These are phyloP conservation scores for Drosophila borborema DNA, from an alignment of 2,888 invertebrate genomes.

Conservation along the genomic window DNA sequence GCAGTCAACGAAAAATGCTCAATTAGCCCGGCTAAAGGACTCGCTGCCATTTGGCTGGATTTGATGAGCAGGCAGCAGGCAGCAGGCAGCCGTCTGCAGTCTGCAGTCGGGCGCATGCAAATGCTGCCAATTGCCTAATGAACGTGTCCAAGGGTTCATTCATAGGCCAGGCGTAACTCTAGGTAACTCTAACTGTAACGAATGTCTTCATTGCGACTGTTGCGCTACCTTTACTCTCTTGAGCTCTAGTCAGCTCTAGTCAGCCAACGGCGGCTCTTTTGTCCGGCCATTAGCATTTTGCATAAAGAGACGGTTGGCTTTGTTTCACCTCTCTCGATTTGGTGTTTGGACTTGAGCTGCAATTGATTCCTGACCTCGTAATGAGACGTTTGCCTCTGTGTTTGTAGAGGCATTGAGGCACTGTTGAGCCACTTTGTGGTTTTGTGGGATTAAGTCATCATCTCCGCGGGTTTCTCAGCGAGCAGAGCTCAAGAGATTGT, in stretches of 20 bases:
- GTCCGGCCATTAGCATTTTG: conserved; percentile 51
- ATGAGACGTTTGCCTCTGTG: conserved; percentile 59
- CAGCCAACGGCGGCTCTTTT: conserved; percentile 39
- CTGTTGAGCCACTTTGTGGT: conserved; percentile 58
- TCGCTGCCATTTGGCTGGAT: conserved; percentile 45
- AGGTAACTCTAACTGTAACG: conserved; percentile 54
- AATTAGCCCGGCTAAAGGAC: conserved; percentile 67
- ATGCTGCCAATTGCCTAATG: conserved; percentile 78
- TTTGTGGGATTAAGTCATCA: conserved; percentile 69
- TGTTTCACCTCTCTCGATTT: conserved; percentile 25
- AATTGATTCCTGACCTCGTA: conserved; percentile 76
- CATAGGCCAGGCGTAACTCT: conserved; percentile 56
- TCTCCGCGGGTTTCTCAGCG: conserved; percentile 23
- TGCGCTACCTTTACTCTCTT: conserved; percentile 6
- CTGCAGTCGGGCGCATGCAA: conserved; percentile 52
- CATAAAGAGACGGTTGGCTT: conserved; percentile 59
- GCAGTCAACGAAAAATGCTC: conserved; percentile 75
- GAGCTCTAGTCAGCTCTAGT: not conserved
- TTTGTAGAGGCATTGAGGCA: conserved; percentile 13
- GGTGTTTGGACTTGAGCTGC: conserved; percentile 44
- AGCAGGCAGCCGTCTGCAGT: not conserved
- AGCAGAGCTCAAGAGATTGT: conserved; percentile 5
- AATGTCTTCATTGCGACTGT: conserved; percentile 70
- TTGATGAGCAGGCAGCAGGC: conserved; percentile 36
- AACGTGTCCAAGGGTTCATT: conserved; percentile 79